Percentiles rank a stretch among this genome's conserved stretches.
phyloP scores from a whole-genome alignment of 2,113 vertebrate genomes.

The Misgurnus anguillicaudatus region DNA sequence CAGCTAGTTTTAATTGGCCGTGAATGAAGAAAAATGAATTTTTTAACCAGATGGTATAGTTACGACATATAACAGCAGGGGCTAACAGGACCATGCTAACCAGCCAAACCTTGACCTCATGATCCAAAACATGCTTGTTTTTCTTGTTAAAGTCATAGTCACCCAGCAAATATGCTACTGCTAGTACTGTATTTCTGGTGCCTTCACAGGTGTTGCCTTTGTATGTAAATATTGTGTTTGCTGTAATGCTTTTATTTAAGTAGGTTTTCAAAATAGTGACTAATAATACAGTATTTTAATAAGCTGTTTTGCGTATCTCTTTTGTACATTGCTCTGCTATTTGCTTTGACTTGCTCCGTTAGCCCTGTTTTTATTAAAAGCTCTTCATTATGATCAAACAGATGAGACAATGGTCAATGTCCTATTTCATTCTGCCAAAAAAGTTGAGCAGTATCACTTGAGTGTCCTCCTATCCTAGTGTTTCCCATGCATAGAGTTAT shows the following conservation, averaged over 20 bases:
- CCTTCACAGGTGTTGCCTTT: neutral
- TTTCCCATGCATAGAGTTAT: neutral
- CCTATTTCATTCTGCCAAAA: conserved; percentile 23
- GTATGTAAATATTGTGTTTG: neutral
- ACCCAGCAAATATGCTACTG: neutral
- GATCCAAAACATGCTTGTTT: no score
- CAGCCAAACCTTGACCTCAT: no score
- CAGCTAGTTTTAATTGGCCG: no score
- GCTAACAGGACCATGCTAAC: no score
- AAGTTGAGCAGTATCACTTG: neutral
- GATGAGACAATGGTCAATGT: conserved; percentile 15
- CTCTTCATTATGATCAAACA: conserved; percentile 36
- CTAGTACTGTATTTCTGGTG: neutral
- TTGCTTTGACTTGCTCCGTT: conserved; percentile 10
- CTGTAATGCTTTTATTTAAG: neutral
- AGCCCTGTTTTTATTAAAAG: conserved; percentile 18
- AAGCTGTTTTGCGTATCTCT: neutral
- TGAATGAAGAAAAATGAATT: no score
- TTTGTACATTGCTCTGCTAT: neutral
- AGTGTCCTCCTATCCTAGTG: no score
- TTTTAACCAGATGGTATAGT: no score
- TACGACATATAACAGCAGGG: no score
- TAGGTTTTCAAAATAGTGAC: neutral
- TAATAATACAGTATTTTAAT: neutral
- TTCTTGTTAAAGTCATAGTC: no score